Evolutionary conservation across 2,888 invertebrate genomes (phyloP).

Genomic region (Rutpela maculata): DNA sequence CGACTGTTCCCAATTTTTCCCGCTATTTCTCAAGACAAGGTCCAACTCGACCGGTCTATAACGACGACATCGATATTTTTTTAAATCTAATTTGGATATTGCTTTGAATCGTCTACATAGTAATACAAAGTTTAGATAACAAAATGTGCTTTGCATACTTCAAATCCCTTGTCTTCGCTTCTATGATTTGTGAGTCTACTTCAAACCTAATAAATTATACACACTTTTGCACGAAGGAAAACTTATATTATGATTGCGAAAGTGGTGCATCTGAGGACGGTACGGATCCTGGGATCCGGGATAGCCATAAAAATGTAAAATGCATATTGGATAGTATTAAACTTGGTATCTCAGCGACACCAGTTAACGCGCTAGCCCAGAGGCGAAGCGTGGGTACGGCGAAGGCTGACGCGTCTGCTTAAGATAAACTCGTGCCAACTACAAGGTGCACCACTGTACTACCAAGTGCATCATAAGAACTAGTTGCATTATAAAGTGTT

Average conservation of each 20-base stretch:
- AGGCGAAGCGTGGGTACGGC: constrained; percentile 18
- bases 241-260: constrained; percentile 10
- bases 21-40: too few species aligned
- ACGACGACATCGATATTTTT: too few species aligned
- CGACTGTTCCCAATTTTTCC: too few species aligned
- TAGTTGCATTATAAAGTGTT: too few species aligned
- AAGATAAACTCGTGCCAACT: not conserved
- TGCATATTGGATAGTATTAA: constrained; percentile 37
- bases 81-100: too few species aligned
- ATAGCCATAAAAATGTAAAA: constrained; percentile 45
- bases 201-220: constrained; percentile 2
- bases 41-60: too few species aligned
- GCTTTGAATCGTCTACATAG: too few species aligned
- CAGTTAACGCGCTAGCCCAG: constrained; percentile 26
- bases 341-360: constrained; percentile 28
- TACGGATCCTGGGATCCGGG: constrained; percentile 13
- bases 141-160: not conserved
- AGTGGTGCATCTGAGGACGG: constrained; percentile 1
- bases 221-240: not conserved
- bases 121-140: too few species aligned
- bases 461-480: too few species aligned
- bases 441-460: too few species aligned
- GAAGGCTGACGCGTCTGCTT: constrained; percentile 21
- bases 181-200: constrained; percentile 11
- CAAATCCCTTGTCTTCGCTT: not conserved